phyloP scores from a whole-genome alignment of 2,888 invertebrate species.

The Ditula angustiorana region DNA sequence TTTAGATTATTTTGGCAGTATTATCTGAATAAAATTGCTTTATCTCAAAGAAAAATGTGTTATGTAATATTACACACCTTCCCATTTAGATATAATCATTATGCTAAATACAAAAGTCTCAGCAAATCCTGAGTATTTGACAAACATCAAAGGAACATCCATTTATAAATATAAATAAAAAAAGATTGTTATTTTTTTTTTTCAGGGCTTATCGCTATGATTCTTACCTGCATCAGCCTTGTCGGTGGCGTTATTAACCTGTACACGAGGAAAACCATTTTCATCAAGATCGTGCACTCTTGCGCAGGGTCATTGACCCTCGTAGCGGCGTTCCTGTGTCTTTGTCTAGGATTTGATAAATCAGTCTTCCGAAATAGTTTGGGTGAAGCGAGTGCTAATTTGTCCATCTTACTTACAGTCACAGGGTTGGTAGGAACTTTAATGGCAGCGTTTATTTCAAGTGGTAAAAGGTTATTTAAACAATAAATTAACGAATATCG shows the following conservation, averaged over 20 bases:
- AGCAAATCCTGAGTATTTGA: no score
- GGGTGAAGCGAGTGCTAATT: conserved; percentile 49
- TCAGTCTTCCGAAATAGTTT: conserved; percentile 38
- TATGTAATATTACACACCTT: background rate
- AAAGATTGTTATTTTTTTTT: conserved; percentile 46
- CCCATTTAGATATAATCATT: background rate
- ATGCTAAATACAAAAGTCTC: no score
- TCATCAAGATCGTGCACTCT: conserved; percentile 52
- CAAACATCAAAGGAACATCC: no score
- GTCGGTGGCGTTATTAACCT: conserved; percentile 60
- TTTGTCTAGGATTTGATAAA: conserved; percentile 55
- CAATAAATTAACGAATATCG: background rate
- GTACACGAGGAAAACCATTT: conserved; percentile 41
- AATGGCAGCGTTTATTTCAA: conserved; percentile 46
- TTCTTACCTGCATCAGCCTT: conserved; percentile 59
- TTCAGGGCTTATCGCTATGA: conserved; percentile 64
- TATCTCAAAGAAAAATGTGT: background rate
- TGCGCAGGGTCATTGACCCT: conserved; percentile 55
- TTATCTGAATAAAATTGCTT: background rate
- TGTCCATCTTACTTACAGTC: conserved; percentile 55
- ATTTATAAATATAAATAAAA: no score
- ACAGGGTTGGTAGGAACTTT: conserved; percentile 58
- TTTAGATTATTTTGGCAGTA: background rate
- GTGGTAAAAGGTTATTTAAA: conserved; percentile 41
- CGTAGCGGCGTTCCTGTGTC: conserved; percentile 53